Conservation (phyloP, 2,113 vertebrate genomes). For the Etheostoma cragini region DNA sequence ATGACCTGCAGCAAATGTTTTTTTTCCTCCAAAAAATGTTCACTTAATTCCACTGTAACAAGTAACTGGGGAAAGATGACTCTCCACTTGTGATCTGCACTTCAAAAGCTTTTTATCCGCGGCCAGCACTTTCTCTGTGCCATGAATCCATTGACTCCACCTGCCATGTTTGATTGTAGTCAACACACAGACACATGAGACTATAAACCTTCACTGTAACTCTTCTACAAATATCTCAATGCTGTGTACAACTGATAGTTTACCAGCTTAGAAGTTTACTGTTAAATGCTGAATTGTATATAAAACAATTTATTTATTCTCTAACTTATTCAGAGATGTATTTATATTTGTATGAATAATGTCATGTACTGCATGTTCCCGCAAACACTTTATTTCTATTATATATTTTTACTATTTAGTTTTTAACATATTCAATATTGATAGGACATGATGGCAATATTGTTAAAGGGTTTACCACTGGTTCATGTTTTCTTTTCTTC, state of each 20-base stretch:
- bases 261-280: slow-evolving; percentile 48
- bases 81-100: slow-evolving; percentile 18
- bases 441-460: not conserved
- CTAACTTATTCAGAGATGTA: slow-evolving; percentile 79
- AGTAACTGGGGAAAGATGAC: slow-evolving; percentile 38
- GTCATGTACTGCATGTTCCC: not conserved
- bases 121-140: slow-evolving; percentile 3
- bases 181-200: slow-evolving; percentile 13
- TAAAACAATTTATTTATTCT: slow-evolving; percentile 71
- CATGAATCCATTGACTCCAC: slow-evolving; percentile 11
- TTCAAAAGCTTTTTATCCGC: slow-evolving; percentile 31
- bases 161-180: not conserved
- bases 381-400: not conserved
- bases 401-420: no score
- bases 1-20: slow-evolving; percentile 60
- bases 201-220: not conserved
- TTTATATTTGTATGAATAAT: slow-evolving; percentile 72
- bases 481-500: not conserved
- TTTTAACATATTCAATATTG: not conserved
- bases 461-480: not conserved
- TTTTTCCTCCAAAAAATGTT: slow-evolving; percentile 25
- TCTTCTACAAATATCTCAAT: slow-evolving; percentile 21
- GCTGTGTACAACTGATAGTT: slow-evolving; percentile 41
- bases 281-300: slow-evolving; percentile 55
- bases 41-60: slow-evolving; percentile 35